These are phyloP conservation scores for Campaea margaritaria DNA, from an alignment of 2,888 invertebrate species.

Conservation along the genomic window DNA sequence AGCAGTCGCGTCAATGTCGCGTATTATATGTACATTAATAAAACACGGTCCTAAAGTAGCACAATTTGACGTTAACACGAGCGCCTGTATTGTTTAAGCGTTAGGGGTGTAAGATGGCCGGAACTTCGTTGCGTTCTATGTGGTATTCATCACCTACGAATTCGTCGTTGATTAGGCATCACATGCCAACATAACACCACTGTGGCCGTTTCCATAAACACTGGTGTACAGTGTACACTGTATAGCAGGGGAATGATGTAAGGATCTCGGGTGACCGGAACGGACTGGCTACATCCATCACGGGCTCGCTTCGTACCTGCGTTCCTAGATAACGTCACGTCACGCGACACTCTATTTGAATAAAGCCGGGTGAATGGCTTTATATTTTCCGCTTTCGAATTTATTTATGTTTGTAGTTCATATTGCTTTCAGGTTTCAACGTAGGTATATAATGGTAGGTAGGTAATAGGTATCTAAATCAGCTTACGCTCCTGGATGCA, in stretches of 20 bases:
- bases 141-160: constrained; percentile 11
- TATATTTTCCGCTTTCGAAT: background rate
- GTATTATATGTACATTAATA: constrained; percentile 24
- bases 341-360: constrained; percentile 30
- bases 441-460: no score
- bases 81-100: constrained; percentile 17
- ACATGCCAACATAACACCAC: constrained; percentile 4
- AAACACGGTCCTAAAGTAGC: constrained; percentile 13
- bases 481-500: background rate
- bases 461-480: background rate
- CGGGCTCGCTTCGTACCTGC: constrained; percentile 31
- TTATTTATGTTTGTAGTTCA: background rate
- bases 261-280: constrained; percentile 25
- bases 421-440: background rate
- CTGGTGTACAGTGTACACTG: background rate
- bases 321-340: constrained; percentile 35
- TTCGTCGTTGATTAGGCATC: constrained; percentile 2
- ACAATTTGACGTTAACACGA: constrained; percentile 13
- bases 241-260: background rate
- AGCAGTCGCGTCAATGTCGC: constrained; percentile 18
- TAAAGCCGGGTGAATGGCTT: constrained; percentile 15
- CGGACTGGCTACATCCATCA: constrained; percentile 27
- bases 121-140: constrained; percentile 9
- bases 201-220: background rate
- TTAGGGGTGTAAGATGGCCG: constrained; percentile 20